These are phyloP conservation scores for Lochmaea crataegi DNA, from an alignment of 2,888 invertebrate genomes.

Conservation along the genomic window DNA sequence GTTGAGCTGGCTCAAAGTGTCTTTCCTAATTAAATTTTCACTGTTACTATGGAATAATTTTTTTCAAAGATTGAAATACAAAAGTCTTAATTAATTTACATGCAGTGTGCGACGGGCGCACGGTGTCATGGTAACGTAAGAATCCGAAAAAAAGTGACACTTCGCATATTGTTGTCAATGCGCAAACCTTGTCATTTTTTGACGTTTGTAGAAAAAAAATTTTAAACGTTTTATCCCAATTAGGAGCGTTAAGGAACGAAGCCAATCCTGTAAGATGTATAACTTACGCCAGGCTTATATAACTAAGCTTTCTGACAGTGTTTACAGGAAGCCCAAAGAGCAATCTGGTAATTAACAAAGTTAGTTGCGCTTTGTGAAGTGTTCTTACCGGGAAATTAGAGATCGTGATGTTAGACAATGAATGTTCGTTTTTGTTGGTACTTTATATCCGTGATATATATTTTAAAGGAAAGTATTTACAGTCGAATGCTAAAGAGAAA, in stretches of 20 bases:
- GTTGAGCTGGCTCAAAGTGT: no score
- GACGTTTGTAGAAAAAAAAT: no score
- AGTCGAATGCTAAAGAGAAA: not conserved
- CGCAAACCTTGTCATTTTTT: no score
- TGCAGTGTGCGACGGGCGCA: no score
- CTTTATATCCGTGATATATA: conserved; percentile 6
- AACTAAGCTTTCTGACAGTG: conserved; percentile 35
- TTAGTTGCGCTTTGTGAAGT: conserved; percentile 38
- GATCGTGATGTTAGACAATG: conserved; percentile 29
- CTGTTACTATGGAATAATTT: no score
- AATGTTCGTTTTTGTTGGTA: conserved; percentile 18
- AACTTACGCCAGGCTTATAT: conserved; percentile 34
- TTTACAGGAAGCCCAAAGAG: conserved; percentile 36
- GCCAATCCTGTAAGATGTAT: conserved; percentile 21
- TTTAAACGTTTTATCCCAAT: not conserved
- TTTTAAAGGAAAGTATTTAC: conserved; percentile 12
- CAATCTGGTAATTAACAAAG: conserved; percentile 40
- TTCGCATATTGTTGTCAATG: no score
- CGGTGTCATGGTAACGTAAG: no score
- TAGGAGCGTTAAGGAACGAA: not conserved
- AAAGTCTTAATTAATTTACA: no score
- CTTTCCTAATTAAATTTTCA: no score
- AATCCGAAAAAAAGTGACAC: no score
- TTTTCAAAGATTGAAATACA: no score
- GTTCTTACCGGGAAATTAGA: conserved; percentile 36